These are phyloP conservation scores for Digitonthophagus gazella DNA, from an alignment of 2,888 invertebrate species.

Conservation along the genomic window DNA sequence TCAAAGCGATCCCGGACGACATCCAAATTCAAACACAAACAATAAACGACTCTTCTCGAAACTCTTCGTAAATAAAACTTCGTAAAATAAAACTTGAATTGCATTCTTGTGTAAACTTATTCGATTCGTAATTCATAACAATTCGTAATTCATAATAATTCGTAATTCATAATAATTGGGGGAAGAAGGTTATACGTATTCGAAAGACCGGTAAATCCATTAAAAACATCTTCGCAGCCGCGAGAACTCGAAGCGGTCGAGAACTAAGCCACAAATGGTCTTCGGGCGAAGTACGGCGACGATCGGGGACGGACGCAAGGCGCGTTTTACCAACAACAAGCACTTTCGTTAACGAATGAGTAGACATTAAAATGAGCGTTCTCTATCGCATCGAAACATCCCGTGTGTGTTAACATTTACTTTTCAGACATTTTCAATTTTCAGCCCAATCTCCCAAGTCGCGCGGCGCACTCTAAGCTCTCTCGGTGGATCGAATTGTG, in stretches of 20 bases:
- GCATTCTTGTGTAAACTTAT: no score
- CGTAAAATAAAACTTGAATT: no score
- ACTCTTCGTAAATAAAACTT: no score
- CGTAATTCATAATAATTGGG: no score
- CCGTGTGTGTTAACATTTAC: background rate
- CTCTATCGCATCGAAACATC: background rate
- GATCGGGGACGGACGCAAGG: background rate
- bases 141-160: no score
- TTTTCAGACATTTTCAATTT: constrained; percentile 24
- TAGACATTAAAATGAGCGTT: background rate
- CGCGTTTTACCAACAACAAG: background rate
- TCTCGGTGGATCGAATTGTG: constrained; percentile 31
- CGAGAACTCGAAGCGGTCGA: background rate
- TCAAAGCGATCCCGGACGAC: no score
- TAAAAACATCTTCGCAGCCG: background rate
- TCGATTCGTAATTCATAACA: no score
- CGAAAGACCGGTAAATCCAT: no score
- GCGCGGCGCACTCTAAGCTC: constrained; percentile 39
- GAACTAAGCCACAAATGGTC: background rate
- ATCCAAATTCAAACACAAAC: background rate
- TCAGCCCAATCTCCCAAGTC: constrained; percentile 63
- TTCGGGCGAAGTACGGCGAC: no score
- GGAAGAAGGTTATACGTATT: no score
- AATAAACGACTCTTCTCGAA: no score
- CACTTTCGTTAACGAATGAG: background rate